Percentiles rank a stretch among this genome's conserved stretches.
phyloP scores from a whole-genome alignment of 2,113 vertebrate genomes.

The Rana temporaria region DNA sequence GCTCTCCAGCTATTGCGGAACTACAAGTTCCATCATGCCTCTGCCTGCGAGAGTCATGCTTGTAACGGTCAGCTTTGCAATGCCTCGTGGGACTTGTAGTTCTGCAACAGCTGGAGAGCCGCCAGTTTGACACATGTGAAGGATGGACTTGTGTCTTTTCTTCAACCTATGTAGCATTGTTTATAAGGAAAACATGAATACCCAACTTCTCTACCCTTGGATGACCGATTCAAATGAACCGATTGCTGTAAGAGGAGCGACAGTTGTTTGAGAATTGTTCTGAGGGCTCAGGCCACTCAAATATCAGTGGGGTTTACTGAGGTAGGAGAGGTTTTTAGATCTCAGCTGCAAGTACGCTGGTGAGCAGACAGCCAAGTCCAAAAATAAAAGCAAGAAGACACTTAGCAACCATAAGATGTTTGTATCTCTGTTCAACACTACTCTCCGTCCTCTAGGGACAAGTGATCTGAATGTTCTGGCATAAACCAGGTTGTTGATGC shows the following conservation, averaged over 20 bases:
- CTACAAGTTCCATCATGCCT: too few relatives aligned
- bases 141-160: too few relatives aligned
- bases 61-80: too few relatives aligned
- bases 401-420: slow-evolving; percentile 82
- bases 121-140: too few relatives aligned
- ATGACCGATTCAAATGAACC: not conserved
- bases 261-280: not conserved
- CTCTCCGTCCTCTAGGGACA: slow-evolving; percentile 34
- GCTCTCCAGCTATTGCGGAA: too few relatives aligned
- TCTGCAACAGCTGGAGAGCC: too few relatives aligned
- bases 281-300: not conserved
- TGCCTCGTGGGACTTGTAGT: too few relatives aligned
- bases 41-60: too few relatives aligned
- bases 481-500: not conserved
- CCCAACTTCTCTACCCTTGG: too few relatives aligned
- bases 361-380: slow-evolving; percentile 66
- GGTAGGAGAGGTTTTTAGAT: slow-evolving; percentile 59
- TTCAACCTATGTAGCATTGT: too few relatives aligned
- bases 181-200: too few relatives aligned
- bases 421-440: slow-evolving; percentile 62
- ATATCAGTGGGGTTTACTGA: slow-evolving; percentile 34
- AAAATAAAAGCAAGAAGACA: slow-evolving; percentile 74
- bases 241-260: not conserved
- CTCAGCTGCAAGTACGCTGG: slow-evolving; percentile 73
- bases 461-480: slow-evolving; percentile 29